Conservation (phyloP, 2,888 invertebrate species). For the Brachylomia viminalis region DNA sequence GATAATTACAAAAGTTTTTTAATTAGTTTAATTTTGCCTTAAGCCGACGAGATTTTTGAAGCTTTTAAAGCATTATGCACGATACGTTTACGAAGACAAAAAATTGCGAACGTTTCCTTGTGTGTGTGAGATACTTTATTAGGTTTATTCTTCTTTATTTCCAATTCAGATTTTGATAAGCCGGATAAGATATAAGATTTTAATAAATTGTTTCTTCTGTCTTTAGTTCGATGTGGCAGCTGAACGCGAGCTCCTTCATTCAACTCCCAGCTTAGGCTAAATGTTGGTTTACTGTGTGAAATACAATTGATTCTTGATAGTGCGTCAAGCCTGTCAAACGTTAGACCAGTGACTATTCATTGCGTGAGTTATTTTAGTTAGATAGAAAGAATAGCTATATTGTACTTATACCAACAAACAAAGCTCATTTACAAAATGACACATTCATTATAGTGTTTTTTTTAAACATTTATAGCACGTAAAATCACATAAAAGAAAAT, state of each 20-base stretch:
- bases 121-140: slow-evolving; percentile 43
- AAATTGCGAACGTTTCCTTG: slow-evolving; percentile 59
- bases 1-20: slow-evolving; percentile 91
- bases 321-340: neutral
- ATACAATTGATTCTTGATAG: neutral
- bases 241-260: neutral
- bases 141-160: slow-evolving; percentile 21
- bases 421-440: too few relatives aligned
- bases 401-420: too few relatives aligned
- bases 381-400: too few relatives aligned
- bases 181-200: neutral
- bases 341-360: neutral
- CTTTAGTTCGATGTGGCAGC: neutral
- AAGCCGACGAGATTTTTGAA: slow-evolving; percentile 86
- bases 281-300: neutral
- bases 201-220: neutral
- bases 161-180: neutral
- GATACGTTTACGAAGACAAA: slow-evolving; percentile 63
- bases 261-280: neutral
- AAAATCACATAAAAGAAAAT: too few relatives aligned
- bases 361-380: too few relatives aligned
- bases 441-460: too few relatives aligned
- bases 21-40: slow-evolving; percentile 89
- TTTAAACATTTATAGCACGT: too few relatives aligned
- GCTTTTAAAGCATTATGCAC: slow-evolving; percentile 76